These are phyloP conservation scores for Lithosia quadra DNA, from an alignment of 2,888 invertebrate species.

Conservation along the genomic window DNA sequence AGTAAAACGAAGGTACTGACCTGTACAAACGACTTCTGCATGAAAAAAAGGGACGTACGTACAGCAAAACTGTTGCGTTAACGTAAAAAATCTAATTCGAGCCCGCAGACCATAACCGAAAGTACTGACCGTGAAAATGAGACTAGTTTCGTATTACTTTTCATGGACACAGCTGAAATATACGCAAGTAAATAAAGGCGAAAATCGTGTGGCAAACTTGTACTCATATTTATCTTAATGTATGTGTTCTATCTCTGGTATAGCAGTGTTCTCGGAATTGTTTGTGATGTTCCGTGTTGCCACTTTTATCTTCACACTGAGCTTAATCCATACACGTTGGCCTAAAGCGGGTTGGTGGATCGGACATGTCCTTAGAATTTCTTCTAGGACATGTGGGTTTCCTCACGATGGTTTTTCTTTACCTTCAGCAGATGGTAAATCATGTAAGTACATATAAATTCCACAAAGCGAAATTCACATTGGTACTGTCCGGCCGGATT, in stretches of 20 bases:
- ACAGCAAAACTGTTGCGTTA: not conserved
- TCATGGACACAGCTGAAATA: not conserved
- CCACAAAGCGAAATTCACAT: too few species aligned
- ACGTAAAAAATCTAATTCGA: conserved; percentile 8
- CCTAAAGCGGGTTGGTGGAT: too few species aligned
- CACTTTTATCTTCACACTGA: not conserved
- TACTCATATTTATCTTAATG: too few species aligned
- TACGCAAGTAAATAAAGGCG: not conserved
- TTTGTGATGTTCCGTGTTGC: not conserved
- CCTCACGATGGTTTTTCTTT: too few species aligned
- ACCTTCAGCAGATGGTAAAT: too few species aligned
- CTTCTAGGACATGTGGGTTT: too few species aligned
- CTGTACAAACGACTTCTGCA: not conserved
- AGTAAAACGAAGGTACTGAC: not conserved
- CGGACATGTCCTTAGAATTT: too few species aligned
- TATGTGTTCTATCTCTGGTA: not conserved
- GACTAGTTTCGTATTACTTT: conserved; percentile 11
- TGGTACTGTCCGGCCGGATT: too few species aligned
- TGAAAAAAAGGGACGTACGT: not conserved
- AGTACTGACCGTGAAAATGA: conserved; percentile 9
- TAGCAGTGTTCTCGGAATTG: not conserved
- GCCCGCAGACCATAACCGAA: conserved; percentile 8
- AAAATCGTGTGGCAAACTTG: not conserved
- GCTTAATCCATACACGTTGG: too few species aligned
- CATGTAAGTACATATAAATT: too few species aligned